Evolutionary conservation across 1,140 invertebrate genomes (phyloP).

Genomic region (Meloidogyne chitwoodi): DNA sequence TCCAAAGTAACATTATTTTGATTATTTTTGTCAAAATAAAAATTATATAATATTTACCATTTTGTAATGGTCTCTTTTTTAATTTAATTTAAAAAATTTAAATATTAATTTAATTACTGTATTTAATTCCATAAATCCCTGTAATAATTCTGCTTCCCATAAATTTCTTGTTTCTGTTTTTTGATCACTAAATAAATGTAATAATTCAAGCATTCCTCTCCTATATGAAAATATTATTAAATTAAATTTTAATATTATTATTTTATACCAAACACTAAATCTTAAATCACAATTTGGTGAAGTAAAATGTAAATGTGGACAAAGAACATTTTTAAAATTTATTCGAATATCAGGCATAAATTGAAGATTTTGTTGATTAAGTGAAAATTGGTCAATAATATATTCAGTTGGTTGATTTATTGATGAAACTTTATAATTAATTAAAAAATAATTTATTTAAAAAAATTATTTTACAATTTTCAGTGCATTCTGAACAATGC

Average conservation of each 20-base stretch:
- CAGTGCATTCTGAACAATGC: conserved; percentile 53
- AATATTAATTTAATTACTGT: conserved; percentile 13
- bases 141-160: conserved; percentile 41
- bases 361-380: neutral
- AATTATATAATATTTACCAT: too few species aligned
- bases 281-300: conserved; percentile 33
- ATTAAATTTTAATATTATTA: neutral
- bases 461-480: conserved; percentile 19
- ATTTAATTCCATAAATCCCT: conserved; percentile 43
- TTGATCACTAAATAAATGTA: conserved; percentile 45
- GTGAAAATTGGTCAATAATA: neutral
- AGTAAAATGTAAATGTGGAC: conserved; percentile 45
- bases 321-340: conserved; percentile 57
- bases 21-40: too few species aligned
- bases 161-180: conserved; percentile 40
- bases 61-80: too few species aligned
- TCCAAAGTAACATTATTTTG: too few species aligned
- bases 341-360: conserved; percentile 11
- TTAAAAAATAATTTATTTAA: neutral
- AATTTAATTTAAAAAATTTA: too few species aligned
- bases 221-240: conserved; percentile 14
- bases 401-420: neutral
- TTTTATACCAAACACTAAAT: conserved; percentile 46
- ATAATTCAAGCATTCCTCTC: conserved; percentile 45
- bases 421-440: neutral